Base-by-base conservation (phyloP, 2,888 invertebrate species). In the Cylindroiulus punctatus region DNA sequence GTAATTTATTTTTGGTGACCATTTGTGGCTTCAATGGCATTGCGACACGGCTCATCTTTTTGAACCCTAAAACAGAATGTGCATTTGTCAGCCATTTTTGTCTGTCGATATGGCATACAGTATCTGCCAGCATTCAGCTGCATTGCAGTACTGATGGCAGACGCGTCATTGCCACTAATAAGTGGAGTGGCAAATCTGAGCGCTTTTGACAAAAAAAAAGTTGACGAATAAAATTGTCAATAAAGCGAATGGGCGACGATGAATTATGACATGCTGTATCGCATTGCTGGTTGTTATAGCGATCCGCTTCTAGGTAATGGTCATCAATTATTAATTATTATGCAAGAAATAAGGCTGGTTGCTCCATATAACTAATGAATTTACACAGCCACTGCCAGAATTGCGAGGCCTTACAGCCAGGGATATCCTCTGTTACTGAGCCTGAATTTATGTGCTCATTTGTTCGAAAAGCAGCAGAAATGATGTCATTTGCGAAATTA, bases 101-200 rank as follows among this genome's bases (percentile, higher is more conserved):
- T n/a, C n/a, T 52, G 17, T 2, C 52, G n/a, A 52, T 52, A n/a
- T n/a, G 19, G n/a, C n/a, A 52, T 19, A n/a, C n/a, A 52, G 5
- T 52, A 52, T 52, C 19, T n/a, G 52, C 2, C 19, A 19, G n/a
- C 52, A 1, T 52, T 52, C 52, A 52, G 7, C 52, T 52, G 52
- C 52, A 52, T 52, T 52, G 52, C 52, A 52, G 52, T 52, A 52
- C 52, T n/a, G n/a, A 52, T 52, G 52, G 52, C 52, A n/a, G 52
- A 52, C n/a, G 52, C 52, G 52, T 52, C 52, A 52, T 52, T 52
- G 19, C 2, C 52, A 52, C 52, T 52, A 52, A 52, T 7, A 52
- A 52, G 52, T 52, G 1, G 52, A 52, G 52, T 52, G 52, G 52
- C n/a, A n/a, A 52, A 52, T 52, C 52, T 52, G 52, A 3, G 52